phyloP scores from a whole-genome alignment of 2,113 vertebrate genomes.

The Balaeniceps rex region DNA sequence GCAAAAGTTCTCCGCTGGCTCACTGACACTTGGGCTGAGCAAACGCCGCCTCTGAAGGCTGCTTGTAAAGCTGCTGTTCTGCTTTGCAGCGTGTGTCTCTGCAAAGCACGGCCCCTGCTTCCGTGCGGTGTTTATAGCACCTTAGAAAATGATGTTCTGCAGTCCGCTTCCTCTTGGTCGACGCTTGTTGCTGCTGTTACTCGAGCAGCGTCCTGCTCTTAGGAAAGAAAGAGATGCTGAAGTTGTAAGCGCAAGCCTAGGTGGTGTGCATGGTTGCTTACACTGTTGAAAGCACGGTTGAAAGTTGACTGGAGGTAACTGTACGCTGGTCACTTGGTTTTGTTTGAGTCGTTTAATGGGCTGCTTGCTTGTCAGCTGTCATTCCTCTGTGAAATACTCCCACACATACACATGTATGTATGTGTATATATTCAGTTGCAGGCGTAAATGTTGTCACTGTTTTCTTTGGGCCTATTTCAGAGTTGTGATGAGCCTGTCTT shows the following conservation, averaged over 20 bases:
- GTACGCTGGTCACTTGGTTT: background rate
- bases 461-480: background rate
- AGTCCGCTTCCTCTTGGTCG: background rate
- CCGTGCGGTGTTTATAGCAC: rapidly evolving
- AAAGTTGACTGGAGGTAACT: background rate
- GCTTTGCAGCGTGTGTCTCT: background rate
- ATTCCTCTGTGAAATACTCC: background rate
- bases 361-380: background rate
- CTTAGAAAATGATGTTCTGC: background rate
- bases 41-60: no score
- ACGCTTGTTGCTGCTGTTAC: background rate
- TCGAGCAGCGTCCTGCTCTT: background rate
- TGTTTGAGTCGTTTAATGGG: background rate
- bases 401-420: rapidly evolving
- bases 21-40: rapidly evolving
- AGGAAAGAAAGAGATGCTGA: no score
- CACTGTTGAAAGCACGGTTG: background rate
- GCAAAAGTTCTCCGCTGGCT: background rate
- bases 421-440: background rate
- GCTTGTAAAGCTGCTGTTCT: background rate
- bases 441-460: background rate
- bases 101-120: rapidly evolving
- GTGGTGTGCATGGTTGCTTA: background rate
- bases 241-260: background rate
- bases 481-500: background rate